phyloP scores from a whole-genome alignment of 2,888 invertebrate species.

The Gastrophysa polygoni region DNA sequence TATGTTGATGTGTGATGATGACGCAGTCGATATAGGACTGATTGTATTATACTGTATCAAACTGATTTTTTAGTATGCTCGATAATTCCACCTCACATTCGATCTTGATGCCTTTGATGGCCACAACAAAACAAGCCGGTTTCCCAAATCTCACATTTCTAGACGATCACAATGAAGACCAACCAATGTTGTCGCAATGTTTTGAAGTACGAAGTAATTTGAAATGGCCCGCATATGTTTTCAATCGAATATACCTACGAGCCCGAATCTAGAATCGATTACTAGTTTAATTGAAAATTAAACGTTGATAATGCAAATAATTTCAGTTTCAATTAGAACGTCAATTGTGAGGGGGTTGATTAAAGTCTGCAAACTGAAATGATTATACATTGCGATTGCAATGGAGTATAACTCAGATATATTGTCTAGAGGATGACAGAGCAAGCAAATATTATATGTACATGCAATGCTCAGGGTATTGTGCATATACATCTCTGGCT shows the following conservation, averaged over 20 bases:
- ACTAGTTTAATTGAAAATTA: slow-evolving; percentile 37
- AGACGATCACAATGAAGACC: not conserved
- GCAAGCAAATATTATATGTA: not conserved
- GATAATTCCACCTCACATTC: too few species aligned
- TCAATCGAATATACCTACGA: slow-evolving; percentile 32
- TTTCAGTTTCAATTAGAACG: slow-evolving; percentile 34
- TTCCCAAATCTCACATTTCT: too few species aligned
- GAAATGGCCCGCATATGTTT: slow-evolving; percentile 32
- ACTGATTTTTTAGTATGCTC: too few species aligned
- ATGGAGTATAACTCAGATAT: not conserved
- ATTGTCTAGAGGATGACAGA: not conserved
- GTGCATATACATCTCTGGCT: too few species aligned
- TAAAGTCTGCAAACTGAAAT: slow-evolving; percentile 5
- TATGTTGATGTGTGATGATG: too few species aligned
- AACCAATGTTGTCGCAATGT: not conserved
- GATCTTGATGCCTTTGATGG: too few species aligned
- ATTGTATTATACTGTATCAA: too few species aligned
- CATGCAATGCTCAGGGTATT: too few species aligned
- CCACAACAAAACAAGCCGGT: too few species aligned
- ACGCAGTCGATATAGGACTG: too few species aligned
- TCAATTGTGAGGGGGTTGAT: slow-evolving; percentile 22
- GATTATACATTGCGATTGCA: not conserved
- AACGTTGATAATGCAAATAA: slow-evolving; percentile 35
- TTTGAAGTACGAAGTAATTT: slow-evolving; percentile 23
- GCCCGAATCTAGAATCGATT: slow-evolving; percentile 34